Conservation (phyloP, 2,888 invertebrate species). For the Myathropa florea region DNA sequence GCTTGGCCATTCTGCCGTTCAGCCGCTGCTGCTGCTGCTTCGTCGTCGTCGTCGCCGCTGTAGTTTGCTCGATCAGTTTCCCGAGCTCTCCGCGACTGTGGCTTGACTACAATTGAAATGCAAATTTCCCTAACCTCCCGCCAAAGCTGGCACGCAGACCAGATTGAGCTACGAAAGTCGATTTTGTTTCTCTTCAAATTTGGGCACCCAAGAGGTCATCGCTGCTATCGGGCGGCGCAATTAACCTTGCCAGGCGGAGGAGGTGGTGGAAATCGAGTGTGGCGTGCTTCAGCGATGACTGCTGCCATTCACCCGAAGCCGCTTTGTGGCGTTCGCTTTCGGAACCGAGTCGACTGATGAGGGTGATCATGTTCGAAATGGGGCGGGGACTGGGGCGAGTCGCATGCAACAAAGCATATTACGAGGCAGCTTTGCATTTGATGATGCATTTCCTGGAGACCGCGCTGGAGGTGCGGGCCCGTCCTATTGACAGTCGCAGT, state of each 20-base stretch:
- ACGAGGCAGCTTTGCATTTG: background rate
- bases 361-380: background rate
- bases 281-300: background rate
- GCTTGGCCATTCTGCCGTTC: background rate
- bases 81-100: background rate
- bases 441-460: constrained; percentile 44
- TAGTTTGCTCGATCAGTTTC: background rate
- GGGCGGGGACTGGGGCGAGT: background rate
- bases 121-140: background rate
- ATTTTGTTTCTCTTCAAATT: background rate
- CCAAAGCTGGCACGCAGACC: background rate
- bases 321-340: background rate
- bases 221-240: constrained; percentile 24
- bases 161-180: constrained; percentile 21
- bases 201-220: constrained; percentile 51
- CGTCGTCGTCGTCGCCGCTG: background rate
- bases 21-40: background rate
- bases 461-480: background rate
- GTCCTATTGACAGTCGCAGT: background rate
- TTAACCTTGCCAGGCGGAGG: constrained; percentile 21
- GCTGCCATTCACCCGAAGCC: background rate
- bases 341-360: background rate
- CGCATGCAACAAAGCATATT: background rate
- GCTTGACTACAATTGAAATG: constrained; percentile 35
- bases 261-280: background rate